Evolutionary conservation across 2,797 vertebrate genomes (phyloP), one percentile per base, ranked within the genome.

Genomic region (Hybognathus amarus): DNA sequence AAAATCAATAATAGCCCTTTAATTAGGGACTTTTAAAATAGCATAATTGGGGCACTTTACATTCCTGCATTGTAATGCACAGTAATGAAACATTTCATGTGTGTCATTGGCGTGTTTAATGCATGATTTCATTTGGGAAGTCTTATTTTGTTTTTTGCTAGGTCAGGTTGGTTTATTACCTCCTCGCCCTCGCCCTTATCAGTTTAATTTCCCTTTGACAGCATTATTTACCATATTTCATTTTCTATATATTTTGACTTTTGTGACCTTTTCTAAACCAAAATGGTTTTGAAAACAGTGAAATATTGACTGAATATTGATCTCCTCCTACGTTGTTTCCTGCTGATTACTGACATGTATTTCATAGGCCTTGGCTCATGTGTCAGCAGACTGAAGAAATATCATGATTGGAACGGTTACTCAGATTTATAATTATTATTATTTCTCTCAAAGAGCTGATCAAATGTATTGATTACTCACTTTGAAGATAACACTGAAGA

Each of bases 221-320:
- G 52, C 24, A 59, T 67, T 3, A 56, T 78, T 52, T 67, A 40
- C 12, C 13, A 12, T 67, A 50, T 79, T 63, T 77, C 7, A 47
- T 85, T 70, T 85, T 76, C 45, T 42, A 20, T 85, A 78, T 59
- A 17, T 61, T 71, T 59, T 22, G 33, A 80, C 54, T 61, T 61
- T 3, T 40, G 6, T 59, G 52, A 30, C 67, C 52, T 70, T 54
- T 69, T 54, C 66, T 36, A 52, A 79, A 80, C 50, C 24, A 59
- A 59, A 80, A 40, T 54, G 7, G 2, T 38, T 52, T 50, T 24
- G 30, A 68, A 79, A 54, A 5, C 24, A 5, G 20, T 36, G 20
- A 63, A 70, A 42, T 80, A 80, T 70, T 69, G 52, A 70, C 30
- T 74, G 24, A 67, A 84, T 74, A 84, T 64, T 76, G 76, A 87